phyloP scores from a whole-genome alignment of 2,888 invertebrate genomes.

The Mythimna lalbum region DNA sequence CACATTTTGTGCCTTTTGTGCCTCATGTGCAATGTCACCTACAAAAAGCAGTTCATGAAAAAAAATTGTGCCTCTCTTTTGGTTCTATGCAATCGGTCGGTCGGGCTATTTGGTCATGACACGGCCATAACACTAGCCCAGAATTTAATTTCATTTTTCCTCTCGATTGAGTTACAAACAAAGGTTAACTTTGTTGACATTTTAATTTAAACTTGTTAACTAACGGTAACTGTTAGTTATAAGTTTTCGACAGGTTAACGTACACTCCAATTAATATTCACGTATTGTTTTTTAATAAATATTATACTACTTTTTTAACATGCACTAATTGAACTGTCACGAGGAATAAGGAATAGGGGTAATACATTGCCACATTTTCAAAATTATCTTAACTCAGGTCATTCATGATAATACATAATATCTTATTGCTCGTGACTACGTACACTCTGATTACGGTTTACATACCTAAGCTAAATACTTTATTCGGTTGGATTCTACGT shows the following conservation, averaged over 20 bases:
- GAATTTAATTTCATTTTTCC: not conserved
- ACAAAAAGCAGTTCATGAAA: no score
- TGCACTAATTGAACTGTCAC: no score
- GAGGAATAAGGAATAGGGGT: no score
- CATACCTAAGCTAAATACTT: no score
- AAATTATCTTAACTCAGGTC: no score
- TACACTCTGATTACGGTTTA: no score
- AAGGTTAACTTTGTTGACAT: constrained; percentile 17
- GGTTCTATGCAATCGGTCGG: not conserved
- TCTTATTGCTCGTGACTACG: no score
- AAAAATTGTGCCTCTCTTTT: no score
- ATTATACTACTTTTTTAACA: not conserved
- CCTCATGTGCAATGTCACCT: no score
- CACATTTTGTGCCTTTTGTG: no score
- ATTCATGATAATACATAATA: no score
- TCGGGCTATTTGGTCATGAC: not conserved
- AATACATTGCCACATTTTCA: no score
- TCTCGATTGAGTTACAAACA: not conserved
- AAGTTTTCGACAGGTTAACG: not conserved
- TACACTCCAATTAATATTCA: not conserved
- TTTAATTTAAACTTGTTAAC: constrained; percentile 14
- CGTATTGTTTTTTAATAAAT: not conserved
- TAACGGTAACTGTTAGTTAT: not conserved
- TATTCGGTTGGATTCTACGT: not conserved
- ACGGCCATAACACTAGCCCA: not conserved